Conservation (phyloP, 1,140 invertebrate species). For the Aphis gossypii region DNA sequence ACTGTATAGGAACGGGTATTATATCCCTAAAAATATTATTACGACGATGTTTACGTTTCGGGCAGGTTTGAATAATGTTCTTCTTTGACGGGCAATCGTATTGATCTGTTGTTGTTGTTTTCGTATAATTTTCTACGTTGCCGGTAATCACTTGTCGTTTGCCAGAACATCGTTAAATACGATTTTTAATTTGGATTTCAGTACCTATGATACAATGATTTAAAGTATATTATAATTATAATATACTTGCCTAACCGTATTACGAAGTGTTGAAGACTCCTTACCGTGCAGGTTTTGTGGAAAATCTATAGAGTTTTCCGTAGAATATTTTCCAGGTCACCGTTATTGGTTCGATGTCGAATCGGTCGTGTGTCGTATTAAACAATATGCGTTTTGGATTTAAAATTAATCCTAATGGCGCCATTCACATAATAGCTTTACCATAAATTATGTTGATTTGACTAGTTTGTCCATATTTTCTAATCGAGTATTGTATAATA, state of each 20-base stretch:
- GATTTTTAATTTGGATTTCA: not conserved
- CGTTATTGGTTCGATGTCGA: not conserved
- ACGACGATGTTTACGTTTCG: not conserved
- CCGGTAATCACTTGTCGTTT: not conserved
- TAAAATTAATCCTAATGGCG: not conserved
- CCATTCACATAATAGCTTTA: not conserved
- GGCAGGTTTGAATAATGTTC: not conserved
- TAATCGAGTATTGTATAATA: conserved; percentile 21
- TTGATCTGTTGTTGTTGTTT: not conserved
- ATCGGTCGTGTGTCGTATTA: not conserved
- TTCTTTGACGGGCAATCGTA: not conserved
- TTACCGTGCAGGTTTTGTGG: not conserved
- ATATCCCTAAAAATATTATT: not conserved
- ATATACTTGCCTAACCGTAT: not conserved
- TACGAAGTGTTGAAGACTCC: not conserved
- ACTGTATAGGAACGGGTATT: too few relatives aligned
- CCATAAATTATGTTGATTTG: not conserved
- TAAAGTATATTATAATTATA: not conserved
- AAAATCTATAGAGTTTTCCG: not conserved
- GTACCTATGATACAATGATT: not conserved
- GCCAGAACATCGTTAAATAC: not conserved
- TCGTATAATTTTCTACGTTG: not conserved
- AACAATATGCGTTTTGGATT: not conserved
- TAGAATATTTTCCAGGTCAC: not conserved
- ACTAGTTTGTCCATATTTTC: conserved; percentile 17